Evolutionary conservation across 2,113 vertebrate genomes (phyloP).

Genomic region (Glaucomys volans): DNA sequence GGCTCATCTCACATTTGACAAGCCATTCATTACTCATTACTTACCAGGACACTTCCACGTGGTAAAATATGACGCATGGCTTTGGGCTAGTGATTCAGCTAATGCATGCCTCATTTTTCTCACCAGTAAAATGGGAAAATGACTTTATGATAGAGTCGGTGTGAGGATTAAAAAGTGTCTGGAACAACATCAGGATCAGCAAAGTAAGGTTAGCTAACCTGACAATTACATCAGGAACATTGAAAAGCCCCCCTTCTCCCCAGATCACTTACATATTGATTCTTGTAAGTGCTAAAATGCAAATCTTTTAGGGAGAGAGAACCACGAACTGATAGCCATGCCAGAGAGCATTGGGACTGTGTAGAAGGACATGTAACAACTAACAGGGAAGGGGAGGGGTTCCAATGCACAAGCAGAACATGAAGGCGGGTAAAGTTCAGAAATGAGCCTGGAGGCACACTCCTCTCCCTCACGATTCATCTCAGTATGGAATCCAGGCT

Average conservation of each 20-base stretch:
- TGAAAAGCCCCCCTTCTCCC: neutral
- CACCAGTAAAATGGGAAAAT: neutral
- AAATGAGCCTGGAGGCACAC: fast-evolving
- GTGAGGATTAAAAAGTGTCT: neutral
- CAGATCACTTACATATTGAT: neutral
- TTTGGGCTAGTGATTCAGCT: neutral
- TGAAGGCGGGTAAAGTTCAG: neutral
- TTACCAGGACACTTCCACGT: neutral
- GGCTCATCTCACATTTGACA: neutral
- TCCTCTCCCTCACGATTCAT: neutral
- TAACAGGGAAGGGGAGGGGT: neutral
- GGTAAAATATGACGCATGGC: neutral
- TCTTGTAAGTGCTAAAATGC: neutral
- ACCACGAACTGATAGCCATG: neutral
- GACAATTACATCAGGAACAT: neutral
- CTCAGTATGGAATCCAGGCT: neutral
- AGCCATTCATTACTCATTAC: neutral
- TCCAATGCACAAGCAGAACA: neutral
- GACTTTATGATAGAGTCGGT: too few species aligned
- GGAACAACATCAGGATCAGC: neutral
- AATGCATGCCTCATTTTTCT: neutral
- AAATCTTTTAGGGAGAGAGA: neutral
- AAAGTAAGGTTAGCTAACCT: neutral
- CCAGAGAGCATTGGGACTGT: too few species aligned
- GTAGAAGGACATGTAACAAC: neutral